phyloP scores from a whole-genome alignment of 2,113 vertebrate genomes.

The Donacobius atricapilla region DNA sequence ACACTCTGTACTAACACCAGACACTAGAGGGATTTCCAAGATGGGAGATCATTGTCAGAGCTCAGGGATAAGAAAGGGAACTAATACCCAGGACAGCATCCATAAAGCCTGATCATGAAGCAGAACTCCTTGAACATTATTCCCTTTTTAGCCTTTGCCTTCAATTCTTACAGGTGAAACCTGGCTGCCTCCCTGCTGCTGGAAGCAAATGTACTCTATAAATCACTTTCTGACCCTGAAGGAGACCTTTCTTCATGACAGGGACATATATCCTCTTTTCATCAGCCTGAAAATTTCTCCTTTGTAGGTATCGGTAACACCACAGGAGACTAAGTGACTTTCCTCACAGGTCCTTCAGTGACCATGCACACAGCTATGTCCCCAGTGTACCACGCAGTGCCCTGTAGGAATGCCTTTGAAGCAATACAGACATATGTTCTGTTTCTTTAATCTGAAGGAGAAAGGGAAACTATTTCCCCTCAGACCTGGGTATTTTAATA shows the following conservation, averaged over 20 bases:
- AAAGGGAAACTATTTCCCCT: slow-evolving; percentile 9
- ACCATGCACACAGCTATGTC: neutral
- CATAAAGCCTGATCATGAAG: neutral
- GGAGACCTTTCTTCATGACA: slow-evolving; percentile 45
- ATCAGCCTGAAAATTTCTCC: slow-evolving; percentile 39
- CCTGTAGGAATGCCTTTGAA: slow-evolving; percentile 58
- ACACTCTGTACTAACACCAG: neutral
- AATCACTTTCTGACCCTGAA: slow-evolving; percentile 36
- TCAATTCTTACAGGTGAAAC: slow-evolving; percentile 22
- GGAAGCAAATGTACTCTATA: slow-evolving; percentile 36
- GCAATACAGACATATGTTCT: slow-evolving; percentile 31
- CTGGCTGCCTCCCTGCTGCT: slow-evolving; percentile 37
- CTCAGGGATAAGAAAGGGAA: neutral
- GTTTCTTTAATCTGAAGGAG: slow-evolving; percentile 40
- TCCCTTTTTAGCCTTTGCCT: neutral
- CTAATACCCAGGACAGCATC: neutral
- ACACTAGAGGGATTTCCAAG: neutral
- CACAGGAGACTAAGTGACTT: slow-evolving; percentile 51
- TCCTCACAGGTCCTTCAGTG: slow-evolving; percentile 37
- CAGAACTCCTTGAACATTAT: neutral
- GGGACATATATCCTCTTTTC: slow-evolving; percentile 50
- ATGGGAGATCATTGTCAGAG: neutral
- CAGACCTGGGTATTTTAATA: slow-evolving; percentile 4
- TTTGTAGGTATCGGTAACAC: slow-evolving; percentile 52
- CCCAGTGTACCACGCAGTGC: neutral